Conservation (phyloP, 2,888 invertebrate genomes). For the Criorhina ranunculi region DNA sequence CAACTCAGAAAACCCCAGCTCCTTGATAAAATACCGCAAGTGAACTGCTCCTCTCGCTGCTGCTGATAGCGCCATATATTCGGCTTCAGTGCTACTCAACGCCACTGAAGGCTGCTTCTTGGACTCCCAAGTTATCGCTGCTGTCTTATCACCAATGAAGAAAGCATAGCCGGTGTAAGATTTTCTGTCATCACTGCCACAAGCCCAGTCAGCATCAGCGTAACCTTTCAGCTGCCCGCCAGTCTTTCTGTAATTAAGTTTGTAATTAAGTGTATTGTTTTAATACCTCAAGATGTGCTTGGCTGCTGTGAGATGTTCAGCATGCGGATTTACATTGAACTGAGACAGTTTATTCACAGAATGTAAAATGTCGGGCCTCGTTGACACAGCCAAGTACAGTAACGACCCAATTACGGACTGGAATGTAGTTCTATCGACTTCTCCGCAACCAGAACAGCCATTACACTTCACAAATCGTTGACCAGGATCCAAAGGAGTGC, state of each 20-base stretch:
- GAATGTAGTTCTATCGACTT: background rate
- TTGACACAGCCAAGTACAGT: slow-evolving; percentile 30
- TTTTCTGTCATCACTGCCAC: slow-evolving; percentile 26
- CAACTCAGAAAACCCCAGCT: slow-evolving; percentile 20
- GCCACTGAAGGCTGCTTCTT: slow-evolving; percentile 13
- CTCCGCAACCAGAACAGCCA: too few species aligned
- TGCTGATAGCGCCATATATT: slow-evolving; percentile 47
- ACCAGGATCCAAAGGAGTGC: slow-evolving; percentile 19
- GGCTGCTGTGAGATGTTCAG: slow-evolving; percentile 54
- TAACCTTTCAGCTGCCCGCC: slow-evolving; percentile 20
- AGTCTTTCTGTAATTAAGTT: slow-evolving; percentile 39
- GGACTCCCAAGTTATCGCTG: background rate
- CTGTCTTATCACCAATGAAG: too few species aligned
- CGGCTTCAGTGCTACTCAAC: slow-evolving; percentile 7
- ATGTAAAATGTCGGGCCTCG: slow-evolving; percentile 55
- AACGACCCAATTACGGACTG: slow-evolving; percentile 63
- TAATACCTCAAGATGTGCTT: slow-evolving; percentile 65
- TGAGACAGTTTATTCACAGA: slow-evolving; percentile 56
- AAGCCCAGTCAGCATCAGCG: slow-evolving; percentile 58
- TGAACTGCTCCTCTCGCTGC: slow-evolving; percentile 61
- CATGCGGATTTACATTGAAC: slow-evolving; percentile 47
- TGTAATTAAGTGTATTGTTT: slow-evolving; percentile 51
- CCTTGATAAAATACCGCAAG: slow-evolving; percentile 10
- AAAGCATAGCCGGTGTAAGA: slow-evolving; percentile 42
- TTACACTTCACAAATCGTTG: too few species aligned